phyloP scores from a whole-genome alignment of 2,888 invertebrate species.

The Hedya salicella region DNA sequence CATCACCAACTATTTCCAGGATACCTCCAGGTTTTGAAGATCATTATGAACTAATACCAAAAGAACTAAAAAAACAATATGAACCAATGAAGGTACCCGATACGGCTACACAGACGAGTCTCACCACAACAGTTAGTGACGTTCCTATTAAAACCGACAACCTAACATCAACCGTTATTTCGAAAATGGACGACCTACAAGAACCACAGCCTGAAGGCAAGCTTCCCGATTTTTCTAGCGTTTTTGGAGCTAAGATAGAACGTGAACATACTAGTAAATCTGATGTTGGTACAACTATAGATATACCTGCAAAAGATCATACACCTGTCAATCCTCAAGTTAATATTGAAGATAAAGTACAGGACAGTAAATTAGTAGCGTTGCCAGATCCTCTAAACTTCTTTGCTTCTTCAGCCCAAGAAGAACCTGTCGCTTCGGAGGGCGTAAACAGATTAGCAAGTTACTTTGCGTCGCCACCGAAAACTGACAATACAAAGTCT shows the following conservation, averaged over 20 bases:
- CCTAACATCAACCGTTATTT: slow-evolving; percentile 5
- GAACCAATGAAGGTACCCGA: slow-evolving; percentile 56
- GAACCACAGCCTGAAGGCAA: slow-evolving; percentile 11
- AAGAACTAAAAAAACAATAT: slow-evolving; percentile 45
- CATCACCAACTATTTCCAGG: slow-evolving; percentile 53
- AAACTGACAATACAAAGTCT: slow-evolving; percentile 74
- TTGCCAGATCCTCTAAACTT: slow-evolving; percentile 68
- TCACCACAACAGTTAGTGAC: slow-evolving; percentile 48
- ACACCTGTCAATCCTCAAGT: slow-evolving; percentile 9
- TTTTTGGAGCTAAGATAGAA: slow-evolving; percentile 26
- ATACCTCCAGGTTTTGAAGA: slow-evolving; percentile 77
- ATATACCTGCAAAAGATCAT: neutral
- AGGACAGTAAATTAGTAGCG: slow-evolving; percentile 42
- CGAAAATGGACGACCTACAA: neutral
- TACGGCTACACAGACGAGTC: slow-evolving; percentile 60
- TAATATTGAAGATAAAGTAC: slow-evolving; percentile 9
- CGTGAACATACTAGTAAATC: neutral
- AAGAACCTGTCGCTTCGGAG: slow-evolving; percentile 50
- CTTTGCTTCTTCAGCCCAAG: slow-evolving; percentile 53
- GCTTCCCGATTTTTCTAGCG: slow-evolving; percentile 42
- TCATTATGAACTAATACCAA: slow-evolving; percentile 57
- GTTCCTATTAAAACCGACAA: slow-evolving; percentile 10
- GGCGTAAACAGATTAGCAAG: slow-evolving; percentile 70
- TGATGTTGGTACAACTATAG: neutral
- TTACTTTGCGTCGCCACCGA: slow-evolving; percentile 69